Percentiles rank a stretch among this genome's conserved stretches.
Evolutionary conservation across 1,140 invertebrate genomes (phyloP).

Genomic region (Macrosteles quadrilineatus): DNA sequence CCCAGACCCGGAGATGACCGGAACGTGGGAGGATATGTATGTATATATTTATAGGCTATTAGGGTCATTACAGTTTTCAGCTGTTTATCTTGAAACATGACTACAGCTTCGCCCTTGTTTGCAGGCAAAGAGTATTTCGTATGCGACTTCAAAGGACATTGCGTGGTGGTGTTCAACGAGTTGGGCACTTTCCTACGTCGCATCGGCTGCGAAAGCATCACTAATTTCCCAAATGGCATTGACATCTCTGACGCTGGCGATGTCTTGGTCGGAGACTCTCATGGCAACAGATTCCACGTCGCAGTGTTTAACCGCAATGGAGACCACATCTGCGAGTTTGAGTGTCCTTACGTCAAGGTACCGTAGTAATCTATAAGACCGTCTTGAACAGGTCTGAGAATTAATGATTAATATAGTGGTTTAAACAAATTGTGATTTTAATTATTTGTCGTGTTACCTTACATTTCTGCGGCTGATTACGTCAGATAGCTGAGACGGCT

Average conservation of each 20-base stretch:
- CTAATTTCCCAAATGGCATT: conserved; percentile 97
- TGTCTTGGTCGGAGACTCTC: conserved; percentile 94
- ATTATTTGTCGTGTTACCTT: no score
- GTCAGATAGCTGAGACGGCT: no score
- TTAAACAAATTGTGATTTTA: no score
- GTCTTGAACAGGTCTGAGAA: no score
- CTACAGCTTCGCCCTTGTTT: no score
- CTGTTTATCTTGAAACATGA: no score
- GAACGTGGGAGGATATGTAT: no score
- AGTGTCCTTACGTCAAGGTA: conserved; percentile 95
- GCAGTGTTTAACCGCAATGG: conserved; percentile 90
- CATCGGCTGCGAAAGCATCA: conserved; percentile 93
- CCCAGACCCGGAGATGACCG: no score
- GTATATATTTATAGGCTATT: no score
- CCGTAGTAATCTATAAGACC: conserved; percentile 38
- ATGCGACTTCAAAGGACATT: conserved; percentile 97
- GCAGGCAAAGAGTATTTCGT: conserved; percentile 93
- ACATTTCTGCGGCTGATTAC: no score
- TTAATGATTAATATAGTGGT: no score
- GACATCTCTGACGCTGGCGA: conserved; percentile 96
- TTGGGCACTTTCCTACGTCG: conserved; percentile 87
- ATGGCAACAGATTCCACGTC: conserved; percentile 96
- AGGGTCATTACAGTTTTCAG: no score
- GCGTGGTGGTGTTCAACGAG: conserved; percentile 93
- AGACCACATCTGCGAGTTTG: conserved; percentile 86